Evolutionary conservation across 2,113 vertebrate species (phyloP), one percentile per base, ranked within the genome.

Genomic region (Oreotrochilus melanogaster): DNA sequence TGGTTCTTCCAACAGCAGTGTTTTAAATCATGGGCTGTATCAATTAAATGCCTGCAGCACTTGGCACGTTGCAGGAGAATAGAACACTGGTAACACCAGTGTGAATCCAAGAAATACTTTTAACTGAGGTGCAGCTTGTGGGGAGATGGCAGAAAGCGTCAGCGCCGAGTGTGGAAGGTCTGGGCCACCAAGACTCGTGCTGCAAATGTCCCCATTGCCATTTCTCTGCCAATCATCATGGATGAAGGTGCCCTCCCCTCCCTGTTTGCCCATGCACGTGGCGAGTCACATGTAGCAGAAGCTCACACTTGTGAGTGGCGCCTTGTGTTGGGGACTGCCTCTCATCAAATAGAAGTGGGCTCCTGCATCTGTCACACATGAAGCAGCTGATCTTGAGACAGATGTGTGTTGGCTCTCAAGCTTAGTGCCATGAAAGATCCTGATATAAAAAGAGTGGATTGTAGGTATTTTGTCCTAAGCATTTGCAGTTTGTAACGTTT

Each of bases 231-330:
- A 43, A 72, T 70, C 9, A 3, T 15, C 19, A 8, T 33, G 35
- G 45, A 27, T 43, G 48, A 58, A 67, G 25, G 24, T 42, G 43
- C 53, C 33, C 27, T 64, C 4, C 50, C n/a, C 72, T 73, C 48
- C 16, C 42, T 21, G 3, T 0, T 1, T 28, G 22, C 64, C 69
- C 45, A 2, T 2, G 2, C 27, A 8, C 18, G 1, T 6, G 8
- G 28, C 1, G 1, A 61, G 57, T 66, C 53, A 47, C 0, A 0
- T 0, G 0, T 4, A 24, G 35, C 47, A 62, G 65, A 24, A 71
- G 35, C 39, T 37, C 50, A 37, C 5, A 6, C 22, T 56, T 43
- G 1, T 0, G 14, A 53, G 33, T 9, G 18, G 21, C 30, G 14
- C 3, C 65, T 73, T 73, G 54, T 35, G 45, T 7, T n/a, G 22